Base-by-base conservation (phyloP, 2,888 invertebrate species). In the Zelleria hepariella region DNA sequence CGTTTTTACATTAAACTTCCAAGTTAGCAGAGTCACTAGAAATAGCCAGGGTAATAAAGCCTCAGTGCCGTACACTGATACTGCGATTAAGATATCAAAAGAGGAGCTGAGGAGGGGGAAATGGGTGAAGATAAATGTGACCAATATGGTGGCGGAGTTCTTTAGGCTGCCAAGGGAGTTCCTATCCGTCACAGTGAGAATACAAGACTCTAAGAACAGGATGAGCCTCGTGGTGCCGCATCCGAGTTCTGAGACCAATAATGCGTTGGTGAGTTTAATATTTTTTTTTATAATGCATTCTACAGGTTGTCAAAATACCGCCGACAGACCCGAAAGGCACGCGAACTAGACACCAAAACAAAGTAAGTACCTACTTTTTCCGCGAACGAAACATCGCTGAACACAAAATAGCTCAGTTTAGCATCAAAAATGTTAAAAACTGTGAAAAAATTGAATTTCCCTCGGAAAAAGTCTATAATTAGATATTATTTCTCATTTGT, bases 61-160 rank as follows among this genome's bases (percentile, higher is more conserved):
- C 0, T 82, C 86, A 1, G 84, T 87, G 7, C 77, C 75, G 0
- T 86, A 80, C 62, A 75, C 80, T 21, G 77, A 83, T 62, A 81
- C 82, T 62, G 77, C 84, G 1, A 74, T 87, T 24, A 87, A 87
- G 68, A 67, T 90, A 72, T 82, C 89, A 6, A 86, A 92, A 15
- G 88, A 83, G 3, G 89, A 90, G 32, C 72, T 90, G 58, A 85
- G 84, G 59, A 71, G 80, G 1, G 94, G 93, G 4, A 91, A 90
- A 57, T 96, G 95, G 95, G 82, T 95, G 64, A 92, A 92, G 67
- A 84, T 96, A 57, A 94, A 96, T 69, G 89, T 96, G 6, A 92
- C 93, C 53, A 91, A 91, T 54, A 91, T 95, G 83, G 93, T 95
- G 42, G 91, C 91, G 56, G 93, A 94, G 67, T 96, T 95, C 93